These are phyloP conservation scores for Tachycineta bicolor DNA, from an alignment of 2,113 vertebrate species.

Conservation along the genomic window DNA sequence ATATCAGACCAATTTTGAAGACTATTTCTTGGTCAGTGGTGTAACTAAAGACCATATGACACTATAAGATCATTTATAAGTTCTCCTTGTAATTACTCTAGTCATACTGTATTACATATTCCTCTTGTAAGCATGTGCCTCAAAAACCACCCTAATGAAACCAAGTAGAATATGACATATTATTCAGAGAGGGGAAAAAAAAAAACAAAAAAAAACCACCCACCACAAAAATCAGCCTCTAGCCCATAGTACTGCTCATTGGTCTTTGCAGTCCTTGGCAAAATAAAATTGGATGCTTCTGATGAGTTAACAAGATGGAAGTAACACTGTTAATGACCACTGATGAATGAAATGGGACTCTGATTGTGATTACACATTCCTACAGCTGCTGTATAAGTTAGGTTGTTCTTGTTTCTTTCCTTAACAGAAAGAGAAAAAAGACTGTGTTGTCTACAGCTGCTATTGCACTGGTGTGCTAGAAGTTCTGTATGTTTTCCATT, in stretches of 20 bases:
- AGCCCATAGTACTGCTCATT: neutral
- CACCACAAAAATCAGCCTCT: no score
- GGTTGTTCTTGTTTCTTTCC: neutral
- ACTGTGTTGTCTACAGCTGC: neutral
- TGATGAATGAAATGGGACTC: neutral
- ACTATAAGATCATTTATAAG: neutral
- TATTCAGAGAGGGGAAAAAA: neutral
- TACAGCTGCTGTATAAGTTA: neutral
- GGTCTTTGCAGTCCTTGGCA: neutral
- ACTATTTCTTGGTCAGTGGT: neutral
- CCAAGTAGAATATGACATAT: neutral
- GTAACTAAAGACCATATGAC: neutral
- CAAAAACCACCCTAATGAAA: neutral
- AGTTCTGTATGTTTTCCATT: neutral
- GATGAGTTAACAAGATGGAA: neutral
- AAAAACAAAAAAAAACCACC: neutral
- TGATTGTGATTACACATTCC: slow-evolving; percentile 3
- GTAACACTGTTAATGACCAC: neutral
- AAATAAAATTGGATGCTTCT: neutral
- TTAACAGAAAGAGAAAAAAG: neutral
- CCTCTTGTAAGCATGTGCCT: neutral
- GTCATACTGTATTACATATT: neutral
- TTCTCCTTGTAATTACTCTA: neutral
- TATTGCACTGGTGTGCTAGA: neutral
- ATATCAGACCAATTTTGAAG: neutral